Conservation (phyloP, 2,797 vertebrate genomes). For the Coendou prehensilis region DNA sequence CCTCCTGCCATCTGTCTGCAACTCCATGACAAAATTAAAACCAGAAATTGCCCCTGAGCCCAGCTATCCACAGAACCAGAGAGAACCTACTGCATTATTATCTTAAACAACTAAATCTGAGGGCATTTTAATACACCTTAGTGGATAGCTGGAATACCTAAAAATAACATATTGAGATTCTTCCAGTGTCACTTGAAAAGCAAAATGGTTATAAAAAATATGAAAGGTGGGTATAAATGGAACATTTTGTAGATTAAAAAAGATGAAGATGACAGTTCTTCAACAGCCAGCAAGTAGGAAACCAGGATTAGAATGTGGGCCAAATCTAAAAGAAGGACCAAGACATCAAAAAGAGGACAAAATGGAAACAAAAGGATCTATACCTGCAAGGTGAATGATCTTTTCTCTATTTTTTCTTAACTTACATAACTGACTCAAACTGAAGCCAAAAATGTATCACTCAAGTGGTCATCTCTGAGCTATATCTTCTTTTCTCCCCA, state of each 20-base stretch:
- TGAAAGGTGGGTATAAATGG: not conserved
- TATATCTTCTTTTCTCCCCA: not conserved
- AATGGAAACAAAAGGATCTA: not conserved
- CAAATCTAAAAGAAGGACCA: not conserved
- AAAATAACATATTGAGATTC: not conserved
- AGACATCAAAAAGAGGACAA: not conserved
- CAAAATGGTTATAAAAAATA: not conserved
- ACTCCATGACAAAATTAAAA: not conserved
- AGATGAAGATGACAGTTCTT: not conserved
- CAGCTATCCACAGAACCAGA: not conserved
- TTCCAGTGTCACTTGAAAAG: not conserved
- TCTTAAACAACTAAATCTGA: not conserved
- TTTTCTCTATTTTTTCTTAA: slow-evolving; percentile 5
- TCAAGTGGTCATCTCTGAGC: not conserved
- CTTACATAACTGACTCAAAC: not conserved
- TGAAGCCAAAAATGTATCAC: not conserved
- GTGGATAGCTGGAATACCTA: not conserved
- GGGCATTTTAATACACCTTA: not conserved
- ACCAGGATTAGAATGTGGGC: not conserved
- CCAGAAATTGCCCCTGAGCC: not conserved
- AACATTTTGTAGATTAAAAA: not conserved
- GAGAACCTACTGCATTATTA: not conserved
- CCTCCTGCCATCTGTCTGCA: not conserved
- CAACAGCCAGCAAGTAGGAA: not conserved
- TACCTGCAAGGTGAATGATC: not conserved